Conservation (phyloP, 2,113 vertebrate species). For the Pterophyllum scalare region DNA sequence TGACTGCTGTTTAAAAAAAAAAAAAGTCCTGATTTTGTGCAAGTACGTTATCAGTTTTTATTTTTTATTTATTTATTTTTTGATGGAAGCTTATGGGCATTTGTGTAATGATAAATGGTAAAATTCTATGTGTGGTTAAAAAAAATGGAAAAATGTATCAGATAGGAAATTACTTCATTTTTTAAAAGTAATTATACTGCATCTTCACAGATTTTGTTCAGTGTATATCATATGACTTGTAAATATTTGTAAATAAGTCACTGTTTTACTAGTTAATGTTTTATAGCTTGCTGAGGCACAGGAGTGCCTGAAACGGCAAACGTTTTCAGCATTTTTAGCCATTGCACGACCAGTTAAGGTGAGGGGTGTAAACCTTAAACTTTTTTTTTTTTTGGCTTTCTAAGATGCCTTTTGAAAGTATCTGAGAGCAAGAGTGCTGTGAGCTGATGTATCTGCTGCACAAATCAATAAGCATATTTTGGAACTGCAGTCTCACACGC, state of each 20-base stretch:
- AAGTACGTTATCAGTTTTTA: neutral
- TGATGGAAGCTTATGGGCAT: neutral
- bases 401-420: neutral
- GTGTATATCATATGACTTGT: neutral
- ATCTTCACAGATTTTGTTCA: neutral
- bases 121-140: too few relatives aligned
- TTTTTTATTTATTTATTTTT: neutral
- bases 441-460: neutral
- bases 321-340: neutral
- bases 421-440: conserved; percentile 11
- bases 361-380: neutral
- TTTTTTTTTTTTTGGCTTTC: neutral
- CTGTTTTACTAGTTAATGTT: neutral
- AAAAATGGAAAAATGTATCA: too few relatives aligned
- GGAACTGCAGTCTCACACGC: neutral
- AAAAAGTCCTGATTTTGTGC: neutral
- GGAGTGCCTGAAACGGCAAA: neutral
- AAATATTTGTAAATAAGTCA: neutral
- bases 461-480: conserved; percentile 39
- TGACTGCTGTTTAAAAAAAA: neutral
- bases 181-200: fast-evolving
- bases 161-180: neutral
- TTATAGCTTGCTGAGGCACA: neutral
- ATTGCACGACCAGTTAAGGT: neutral
- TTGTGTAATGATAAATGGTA: too few relatives aligned